Percentiles rank a stretch among this genome's conserved stretches.
Evolutionary conservation across 2,888 invertebrate genomes (phyloP).

Genomic region (Dione juno): DNA sequence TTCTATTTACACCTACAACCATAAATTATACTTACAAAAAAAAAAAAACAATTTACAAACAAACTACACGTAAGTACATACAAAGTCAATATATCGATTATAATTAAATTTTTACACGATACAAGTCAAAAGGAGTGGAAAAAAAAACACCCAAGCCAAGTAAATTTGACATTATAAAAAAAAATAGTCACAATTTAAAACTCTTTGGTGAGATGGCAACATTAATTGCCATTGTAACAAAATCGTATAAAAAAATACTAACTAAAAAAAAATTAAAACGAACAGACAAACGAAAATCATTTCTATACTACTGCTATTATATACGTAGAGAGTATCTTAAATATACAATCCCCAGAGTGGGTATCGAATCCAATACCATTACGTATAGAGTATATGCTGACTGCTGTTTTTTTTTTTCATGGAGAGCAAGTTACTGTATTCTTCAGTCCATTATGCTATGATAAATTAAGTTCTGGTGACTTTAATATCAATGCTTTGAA

Average conservation of each 20-base stretch:
- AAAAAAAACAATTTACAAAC: background rate
- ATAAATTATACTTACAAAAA: constrained; percentile 17
- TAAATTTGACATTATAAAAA: background rate
- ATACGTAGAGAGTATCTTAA: background rate
- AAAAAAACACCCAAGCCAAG: background rate
- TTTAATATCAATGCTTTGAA: too few relatives aligned
- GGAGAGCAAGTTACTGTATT: too few relatives aligned
- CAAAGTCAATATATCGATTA: constrained; percentile 14
- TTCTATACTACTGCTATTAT: background rate
- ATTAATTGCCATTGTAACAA: background rate
- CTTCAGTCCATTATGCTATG: too few relatives aligned
- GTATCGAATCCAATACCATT: too few relatives aligned
- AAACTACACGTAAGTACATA: constrained; percentile 13
- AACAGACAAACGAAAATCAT: background rate
- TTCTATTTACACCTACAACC: constrained; percentile 11
- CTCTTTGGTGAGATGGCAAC: constrained; percentile 8
- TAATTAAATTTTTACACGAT: constrained; percentile 8
- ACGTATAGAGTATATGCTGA: too few relatives aligned
- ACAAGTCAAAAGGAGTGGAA: constrained; percentile 2
- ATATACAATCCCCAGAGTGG: too few relatives aligned
- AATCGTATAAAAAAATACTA: background rate
- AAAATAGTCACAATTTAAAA: constrained; percentile 5
- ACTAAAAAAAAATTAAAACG: background rate
- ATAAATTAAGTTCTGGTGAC: too few relatives aligned
- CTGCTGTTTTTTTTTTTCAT: too few relatives aligned